Evolutionary conservation across 1,140 invertebrate species (phyloP).

Genomic region (Andricus grossulariae): DNA sequence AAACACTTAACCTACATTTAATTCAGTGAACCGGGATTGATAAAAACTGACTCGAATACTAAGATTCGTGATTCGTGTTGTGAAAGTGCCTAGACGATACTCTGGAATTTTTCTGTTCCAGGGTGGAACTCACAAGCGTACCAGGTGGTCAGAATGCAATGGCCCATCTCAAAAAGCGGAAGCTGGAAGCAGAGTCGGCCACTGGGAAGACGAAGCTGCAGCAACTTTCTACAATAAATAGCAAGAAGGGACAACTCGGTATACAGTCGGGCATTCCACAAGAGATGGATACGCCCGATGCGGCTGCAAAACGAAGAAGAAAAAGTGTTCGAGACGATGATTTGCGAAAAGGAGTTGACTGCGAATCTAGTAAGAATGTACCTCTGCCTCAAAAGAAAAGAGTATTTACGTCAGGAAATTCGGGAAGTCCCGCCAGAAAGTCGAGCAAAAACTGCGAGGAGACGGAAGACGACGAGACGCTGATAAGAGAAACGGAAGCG

Average conservation of each 20-base stretch:
- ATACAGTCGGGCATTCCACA: slow-evolving; percentile 59
- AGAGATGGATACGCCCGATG: slow-evolving; percentile 72
- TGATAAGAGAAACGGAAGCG: slow-evolving; percentile 90
- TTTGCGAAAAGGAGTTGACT: slow-evolving; percentile 68
- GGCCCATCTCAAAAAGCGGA: slow-evolving; percentile 78
- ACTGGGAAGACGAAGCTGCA: slow-evolving; percentile 69
- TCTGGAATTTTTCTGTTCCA: slow-evolving; percentile 77
- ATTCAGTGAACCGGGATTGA: not conserved
- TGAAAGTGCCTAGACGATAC: slow-evolving; percentile 61
- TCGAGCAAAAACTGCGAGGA: slow-evolving; percentile 73
- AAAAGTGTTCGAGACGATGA: slow-evolving; percentile 74
- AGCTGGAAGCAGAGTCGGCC: slow-evolving; percentile 74
- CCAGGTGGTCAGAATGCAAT: slow-evolving; percentile 76
- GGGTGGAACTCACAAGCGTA: slow-evolving; percentile 76
- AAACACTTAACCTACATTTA: not conserved
- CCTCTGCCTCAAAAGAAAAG: slow-evolving; percentile 80
- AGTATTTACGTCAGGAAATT: slow-evolving; percentile 72
- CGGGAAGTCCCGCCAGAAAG: slow-evolving; percentile 76
- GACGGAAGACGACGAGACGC: slow-evolving; percentile 83
- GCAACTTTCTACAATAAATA: slow-evolving; percentile 49
- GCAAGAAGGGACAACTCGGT: slow-evolving; percentile 57
- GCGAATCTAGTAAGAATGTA: slow-evolving; percentile 63
- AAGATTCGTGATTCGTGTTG: not conserved
- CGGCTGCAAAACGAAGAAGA: slow-evolving; percentile 73
- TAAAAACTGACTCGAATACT: not conserved